These are phyloP conservation scores for Phengaris arion DNA, from an alignment of 2,888 invertebrate species.

Conservation along the genomic window DNA sequence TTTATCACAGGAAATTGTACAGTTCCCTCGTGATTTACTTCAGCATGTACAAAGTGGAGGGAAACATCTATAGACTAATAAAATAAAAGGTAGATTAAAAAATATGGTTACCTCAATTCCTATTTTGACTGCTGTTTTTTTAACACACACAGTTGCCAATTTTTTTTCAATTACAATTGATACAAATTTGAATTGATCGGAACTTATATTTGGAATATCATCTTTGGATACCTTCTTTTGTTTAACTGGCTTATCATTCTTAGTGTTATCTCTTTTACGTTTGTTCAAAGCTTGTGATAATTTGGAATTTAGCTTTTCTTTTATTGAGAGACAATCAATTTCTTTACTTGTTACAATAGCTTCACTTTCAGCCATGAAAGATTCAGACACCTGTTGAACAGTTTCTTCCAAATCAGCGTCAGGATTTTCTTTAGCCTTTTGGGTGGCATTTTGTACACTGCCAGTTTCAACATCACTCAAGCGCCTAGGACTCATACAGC, in stretches of 20 bases:
- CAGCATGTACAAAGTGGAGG: too few species aligned
- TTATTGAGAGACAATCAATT: constrained; percentile 67
- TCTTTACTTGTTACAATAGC: constrained; percentile 61
- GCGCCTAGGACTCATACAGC: constrained; percentile 82
- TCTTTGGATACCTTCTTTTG: constrained; percentile 54
- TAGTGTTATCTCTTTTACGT: constrained; percentile 62
- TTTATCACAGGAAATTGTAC: too few species aligned
- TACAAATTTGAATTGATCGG: constrained; percentile 52
- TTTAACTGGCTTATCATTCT: constrained; percentile 61
- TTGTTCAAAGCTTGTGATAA: constrained; percentile 68
- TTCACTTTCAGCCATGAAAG: constrained; percentile 49
- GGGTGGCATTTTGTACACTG: constrained; percentile 43
- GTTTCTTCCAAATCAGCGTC: constrained; percentile 42
- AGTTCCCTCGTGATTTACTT: too few species aligned
- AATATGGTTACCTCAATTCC: constrained; percentile 55
- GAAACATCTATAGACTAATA: background rate
- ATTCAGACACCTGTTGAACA: constrained; percentile 36
- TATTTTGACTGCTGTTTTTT: constrained; percentile 52
- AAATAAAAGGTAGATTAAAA: constrained; percentile 13
- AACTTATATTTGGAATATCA: constrained; percentile 37
- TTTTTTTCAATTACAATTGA: constrained; percentile 57
- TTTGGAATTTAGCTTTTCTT: constrained; percentile 70
- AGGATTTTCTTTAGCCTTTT: constrained; percentile 36
- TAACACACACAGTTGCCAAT: constrained; percentile 64
- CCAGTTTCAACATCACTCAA: constrained; percentile 74